Evolutionary conservation across 2,113 vertebrate species (phyloP), one percentile per base, ranked within the genome.

Genomic region (Uropsilus gracilis): DNA sequence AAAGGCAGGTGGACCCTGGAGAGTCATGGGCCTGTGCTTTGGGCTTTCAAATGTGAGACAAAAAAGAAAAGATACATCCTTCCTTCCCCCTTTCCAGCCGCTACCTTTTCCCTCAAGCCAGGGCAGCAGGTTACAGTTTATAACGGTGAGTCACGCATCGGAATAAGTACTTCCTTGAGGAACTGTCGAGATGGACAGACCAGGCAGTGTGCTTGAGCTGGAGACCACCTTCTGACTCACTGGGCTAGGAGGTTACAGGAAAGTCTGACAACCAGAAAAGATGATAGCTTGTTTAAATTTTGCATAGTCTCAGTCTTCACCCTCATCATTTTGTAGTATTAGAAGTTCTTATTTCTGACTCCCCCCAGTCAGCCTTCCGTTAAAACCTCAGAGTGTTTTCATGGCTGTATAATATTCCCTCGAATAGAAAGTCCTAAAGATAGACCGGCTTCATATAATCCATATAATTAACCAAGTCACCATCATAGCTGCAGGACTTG

Each of bases 1-100:
- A 59, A 3, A 66, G 69, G 39, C 26, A 9, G 86, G 44, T 20
- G 11, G 86, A 8, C 66, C 8, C 13, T 5, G 44, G 37, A 34
- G 46, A 13, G 1, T 34, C 12, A 0, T 0, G 34, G 6, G 18
- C 50, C 75, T 6, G 17, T 8, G 30, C 50, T 16, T 18, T 13
- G 48, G 48, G 63, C 71, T 64, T 50, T 20, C 22, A 12, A 3
- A 14, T 14, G 12, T 12, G 63, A 50, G 55, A 30, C 32, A 24
- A 2, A 57, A 4, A 59, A 10, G 32, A 63, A 9, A 28, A 12
- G 11, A 5, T 11, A 4, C 81, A 66, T 22, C 24, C 42, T 46
- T 53, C 50, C 37, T 4, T 2, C 17, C 22, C 26, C 37, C 11
- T 48, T 55, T 17, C 50, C 4, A 8, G 26, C 1, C 34, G 26